A percentile compares a stretch with the other conserved stretches of the same genome.
Evolutionary conservation across 2,797 vertebrate genomes (phyloP).

Genomic region (Lepus oiostolus): DNA sequence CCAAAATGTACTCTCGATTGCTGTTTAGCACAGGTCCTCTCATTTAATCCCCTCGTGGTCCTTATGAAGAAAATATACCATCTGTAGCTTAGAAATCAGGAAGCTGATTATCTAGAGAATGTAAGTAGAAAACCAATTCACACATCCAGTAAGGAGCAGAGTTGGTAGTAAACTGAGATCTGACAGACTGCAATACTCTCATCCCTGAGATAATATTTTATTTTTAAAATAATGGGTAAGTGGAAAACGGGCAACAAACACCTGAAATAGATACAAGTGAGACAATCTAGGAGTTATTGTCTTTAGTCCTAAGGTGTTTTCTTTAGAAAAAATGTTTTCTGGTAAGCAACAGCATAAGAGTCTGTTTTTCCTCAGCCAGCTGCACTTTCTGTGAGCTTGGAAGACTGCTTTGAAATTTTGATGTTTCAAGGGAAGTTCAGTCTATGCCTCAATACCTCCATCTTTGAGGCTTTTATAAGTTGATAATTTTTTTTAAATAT

Average conservation of each 20-base stretch:
- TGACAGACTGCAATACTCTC: too few relatives aligned
- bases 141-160: neutral
- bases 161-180: neutral
- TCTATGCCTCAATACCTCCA: neutral
- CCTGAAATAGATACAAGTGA: neutral
- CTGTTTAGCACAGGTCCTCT: neutral
- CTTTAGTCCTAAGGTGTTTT: neutral
- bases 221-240: neutral
- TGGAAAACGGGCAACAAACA: neutral
- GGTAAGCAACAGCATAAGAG: neutral
- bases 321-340: neutral
- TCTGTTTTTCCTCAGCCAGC: neutral
- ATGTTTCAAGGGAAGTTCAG: neutral
- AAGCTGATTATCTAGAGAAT: neutral
- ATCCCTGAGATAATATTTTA: neutral
- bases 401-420: neutral
- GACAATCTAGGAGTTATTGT: neutral
- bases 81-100: neutral
- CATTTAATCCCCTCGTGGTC: neutral
- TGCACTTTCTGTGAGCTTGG: neutral
- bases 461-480: neutral
- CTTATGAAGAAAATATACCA: neutral
- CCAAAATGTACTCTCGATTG: neutral
- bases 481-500: neutral
- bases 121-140: neutral